Evolutionary conservation across 2,888 invertebrate species (phyloP).

Genomic region (Tetragonula carbonaria): DNA sequence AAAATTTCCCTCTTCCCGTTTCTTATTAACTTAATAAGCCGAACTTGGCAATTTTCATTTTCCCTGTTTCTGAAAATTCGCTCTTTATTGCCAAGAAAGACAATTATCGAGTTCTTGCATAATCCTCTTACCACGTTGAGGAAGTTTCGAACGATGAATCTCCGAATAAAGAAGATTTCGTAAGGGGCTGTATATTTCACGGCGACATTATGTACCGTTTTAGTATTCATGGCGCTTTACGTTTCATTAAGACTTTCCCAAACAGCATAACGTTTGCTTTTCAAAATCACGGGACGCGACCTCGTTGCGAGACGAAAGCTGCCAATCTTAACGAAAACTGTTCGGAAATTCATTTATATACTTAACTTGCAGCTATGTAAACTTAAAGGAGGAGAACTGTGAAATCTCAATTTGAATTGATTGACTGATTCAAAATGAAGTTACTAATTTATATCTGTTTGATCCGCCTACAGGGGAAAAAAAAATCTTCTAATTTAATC

Average conservation of each 20-base stretch:
- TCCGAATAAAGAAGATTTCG: slow-evolving; percentile 1
- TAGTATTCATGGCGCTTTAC: slow-evolving; percentile 37
- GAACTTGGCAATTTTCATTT: background rate
- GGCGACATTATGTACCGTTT: slow-evolving; percentile 17
- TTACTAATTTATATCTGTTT: no score
- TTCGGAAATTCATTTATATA: no score
- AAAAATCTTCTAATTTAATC: no score
- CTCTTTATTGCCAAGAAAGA: background rate
- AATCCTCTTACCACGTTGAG: background rate
- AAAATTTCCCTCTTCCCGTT: background rate
- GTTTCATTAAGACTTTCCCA: slow-evolving; percentile 28
- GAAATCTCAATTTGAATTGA: no score
- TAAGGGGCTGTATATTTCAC: slow-evolving; percentile 16
- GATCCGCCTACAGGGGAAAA: no score
- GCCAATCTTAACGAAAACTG: no score
- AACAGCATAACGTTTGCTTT: slow-evolving; percentile 34
- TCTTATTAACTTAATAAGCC: no score
- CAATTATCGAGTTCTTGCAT: background rate
- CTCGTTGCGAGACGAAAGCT: no score
- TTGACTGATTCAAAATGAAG: no score
- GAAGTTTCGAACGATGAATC: background rate
- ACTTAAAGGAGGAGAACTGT: no score
- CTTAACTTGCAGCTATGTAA: no score
- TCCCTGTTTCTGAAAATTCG: background rate
- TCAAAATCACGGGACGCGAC: slow-evolving; percentile 23